These are phyloP conservation scores for Drosophila falleni DNA, from an alignment of 2,888 invertebrate genomes.

Conservation along the genomic window DNA sequence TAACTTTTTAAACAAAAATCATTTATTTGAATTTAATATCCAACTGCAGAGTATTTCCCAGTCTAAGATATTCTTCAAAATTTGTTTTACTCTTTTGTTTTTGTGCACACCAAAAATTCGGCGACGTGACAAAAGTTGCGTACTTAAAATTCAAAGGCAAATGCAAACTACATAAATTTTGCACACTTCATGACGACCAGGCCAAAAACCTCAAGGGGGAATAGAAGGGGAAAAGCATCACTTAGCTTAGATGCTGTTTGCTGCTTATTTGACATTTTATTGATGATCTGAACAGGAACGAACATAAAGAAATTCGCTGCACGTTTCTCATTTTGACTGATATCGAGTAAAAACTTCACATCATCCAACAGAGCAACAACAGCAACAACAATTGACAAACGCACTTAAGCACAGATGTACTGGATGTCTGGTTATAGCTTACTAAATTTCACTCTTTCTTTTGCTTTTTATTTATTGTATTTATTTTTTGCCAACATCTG, in stretches of 20 bases:
- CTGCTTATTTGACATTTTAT: slow-evolving; percentile 77
- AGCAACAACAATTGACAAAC: slow-evolving; percentile 40
- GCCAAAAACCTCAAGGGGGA: not conserved
- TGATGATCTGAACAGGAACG: slow-evolving; percentile 59
- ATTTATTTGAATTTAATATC: not conserved
- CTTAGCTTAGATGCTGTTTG: slow-evolving; percentile 41
- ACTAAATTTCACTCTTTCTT: slow-evolving; percentile 56
- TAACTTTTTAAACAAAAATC: no score
- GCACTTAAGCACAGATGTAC: slow-evolving; percentile 31
- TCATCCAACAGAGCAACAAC: slow-evolving; percentile 24
- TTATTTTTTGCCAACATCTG: slow-evolving; percentile 56
- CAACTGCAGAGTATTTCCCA: not conserved
- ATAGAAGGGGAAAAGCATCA: slow-evolving; percentile 9
- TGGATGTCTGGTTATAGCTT: slow-evolving; percentile 22
- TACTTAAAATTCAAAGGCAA: slow-evolving; percentile 65
- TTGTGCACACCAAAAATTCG: slow-evolving; percentile 42
- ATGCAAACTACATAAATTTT: slow-evolving; percentile 74
- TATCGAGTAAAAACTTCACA: slow-evolving; percentile 49
- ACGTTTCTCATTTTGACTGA: slow-evolving; percentile 76
- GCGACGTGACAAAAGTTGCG: slow-evolving; percentile 62
- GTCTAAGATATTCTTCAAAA: not conserved
- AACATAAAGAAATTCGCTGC: slow-evolving; percentile 64
- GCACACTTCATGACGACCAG: slow-evolving; percentile 40
- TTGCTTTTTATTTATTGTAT: slow-evolving; percentile 23
- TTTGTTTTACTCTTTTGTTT: slow-evolving; percentile 25